A percentile compares a stretch with the other conserved stretches of the same genome.
phyloP scores from a whole-genome alignment of 2,888 invertebrate species.

The Drosophila algonquin region DNA sequence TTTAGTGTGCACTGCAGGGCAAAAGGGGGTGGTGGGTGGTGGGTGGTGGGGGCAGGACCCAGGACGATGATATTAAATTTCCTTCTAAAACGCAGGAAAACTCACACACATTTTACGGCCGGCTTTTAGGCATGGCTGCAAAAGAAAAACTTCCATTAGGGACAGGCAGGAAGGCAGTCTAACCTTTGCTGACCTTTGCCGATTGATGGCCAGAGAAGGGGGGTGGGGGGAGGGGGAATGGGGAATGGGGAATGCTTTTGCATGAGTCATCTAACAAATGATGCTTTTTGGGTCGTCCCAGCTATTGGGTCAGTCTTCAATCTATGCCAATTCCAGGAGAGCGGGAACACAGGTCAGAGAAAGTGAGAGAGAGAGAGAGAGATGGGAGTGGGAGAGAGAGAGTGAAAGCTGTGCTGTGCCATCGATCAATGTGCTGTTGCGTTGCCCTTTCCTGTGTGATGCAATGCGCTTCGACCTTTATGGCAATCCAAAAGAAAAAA shows the following conservation, averaged over 20 bases:
- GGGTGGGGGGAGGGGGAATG: neutral
- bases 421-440: constrained; percentile 20
- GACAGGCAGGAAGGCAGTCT: constrained; percentile 3
- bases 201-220: constrained; percentile 52
- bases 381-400: neutral
- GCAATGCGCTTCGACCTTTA: neutral
- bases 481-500: neutral
- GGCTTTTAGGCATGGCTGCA: constrained; percentile 51
- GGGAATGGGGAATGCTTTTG: constrained; percentile 34
- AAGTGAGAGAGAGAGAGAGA: constrained; percentile 19
- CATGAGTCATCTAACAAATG: constrained; percentile 76
- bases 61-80: constrained; percentile 70
- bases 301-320: constrained; percentile 46
- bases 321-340: constrained; percentile 49
- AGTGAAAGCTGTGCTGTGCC: constrained; percentile 12
- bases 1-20: constrained; percentile 62
- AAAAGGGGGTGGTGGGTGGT: no score
- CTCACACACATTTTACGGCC: constrained; percentile 22
- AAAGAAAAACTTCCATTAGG: constrained; percentile 53
- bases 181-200: constrained; percentile 71
- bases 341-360: constrained; percentile 1
- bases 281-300: constrained; percentile 34
- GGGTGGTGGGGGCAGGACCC: neutral
- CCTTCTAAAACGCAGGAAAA: constrained; percentile 31
- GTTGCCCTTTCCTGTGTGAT: neutral